phyloP scores from a whole-genome alignment of 2,797 vertebrate species.

The Syngnathus rostellatus region DNA sequence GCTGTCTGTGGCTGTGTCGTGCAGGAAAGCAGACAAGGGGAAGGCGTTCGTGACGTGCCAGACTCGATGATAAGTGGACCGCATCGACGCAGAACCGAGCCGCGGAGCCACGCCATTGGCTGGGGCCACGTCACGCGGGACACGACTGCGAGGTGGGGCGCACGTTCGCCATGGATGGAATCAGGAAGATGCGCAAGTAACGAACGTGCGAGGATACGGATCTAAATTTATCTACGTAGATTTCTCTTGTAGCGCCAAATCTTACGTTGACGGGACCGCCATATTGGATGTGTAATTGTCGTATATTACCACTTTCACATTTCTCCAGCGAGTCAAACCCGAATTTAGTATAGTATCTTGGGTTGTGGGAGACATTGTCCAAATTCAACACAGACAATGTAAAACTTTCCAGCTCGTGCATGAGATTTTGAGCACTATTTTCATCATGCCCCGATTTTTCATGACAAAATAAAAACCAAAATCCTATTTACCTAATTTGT shows the following conservation, averaged over 20 bases:
- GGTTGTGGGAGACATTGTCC: no score
- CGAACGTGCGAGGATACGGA: neutral
- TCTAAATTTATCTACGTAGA: neutral
- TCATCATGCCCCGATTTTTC: neutral
- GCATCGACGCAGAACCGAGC: slow-evolving; percentile 44
- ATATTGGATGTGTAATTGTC: neutral
- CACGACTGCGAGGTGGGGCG: slow-evolving; percentile 33
- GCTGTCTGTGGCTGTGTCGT: slow-evolving; percentile 37
- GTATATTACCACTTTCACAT: no score
- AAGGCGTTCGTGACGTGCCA: slow-evolving; percentile 47
- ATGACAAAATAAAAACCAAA: no score
- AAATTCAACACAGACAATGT: neutral
- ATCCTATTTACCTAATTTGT: no score
- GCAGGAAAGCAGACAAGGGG: slow-evolving; percentile 55
- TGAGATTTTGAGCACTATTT: neutral
- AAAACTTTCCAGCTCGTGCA: neutral
- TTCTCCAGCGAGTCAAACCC: no score
- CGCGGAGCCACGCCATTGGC: slow-evolving; percentile 51
- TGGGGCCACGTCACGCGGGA: slow-evolving; percentile 36
- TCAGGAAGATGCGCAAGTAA: slow-evolving; percentile 4
- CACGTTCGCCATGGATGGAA: slow-evolving; percentile 48
- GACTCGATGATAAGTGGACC: slow-evolving; percentile 43
- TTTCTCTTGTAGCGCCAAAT: no score
- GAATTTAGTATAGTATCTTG: no score
- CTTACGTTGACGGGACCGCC: neutral